A percentile compares a stretch with the other conserved stretches of the same genome.
phyloP scores from a whole-genome alignment of 2,797 vertebrate species.

The Hoplostethus atlanticus region DNA sequence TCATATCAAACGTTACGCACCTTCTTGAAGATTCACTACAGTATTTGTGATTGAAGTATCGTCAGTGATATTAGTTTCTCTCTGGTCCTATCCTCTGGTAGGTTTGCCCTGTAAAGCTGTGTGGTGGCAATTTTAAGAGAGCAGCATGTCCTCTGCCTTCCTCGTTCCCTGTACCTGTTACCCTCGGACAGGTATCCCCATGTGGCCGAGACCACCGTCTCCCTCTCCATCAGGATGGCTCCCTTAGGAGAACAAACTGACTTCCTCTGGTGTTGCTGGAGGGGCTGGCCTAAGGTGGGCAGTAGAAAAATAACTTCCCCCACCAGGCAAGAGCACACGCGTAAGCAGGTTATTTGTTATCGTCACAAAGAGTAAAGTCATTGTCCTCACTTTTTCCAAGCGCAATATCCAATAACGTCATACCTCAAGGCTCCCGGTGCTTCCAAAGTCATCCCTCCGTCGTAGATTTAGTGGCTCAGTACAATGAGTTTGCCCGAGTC shows the following conservation, averaged over 20 bases:
- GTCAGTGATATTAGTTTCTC: not conserved
- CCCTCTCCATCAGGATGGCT: not conserved
- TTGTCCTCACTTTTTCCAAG: slow-evolving; percentile 37
- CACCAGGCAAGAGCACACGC: not conserved
- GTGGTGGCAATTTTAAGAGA: not conserved
- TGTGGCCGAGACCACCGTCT: not conserved
- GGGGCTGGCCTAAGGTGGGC: not conserved
- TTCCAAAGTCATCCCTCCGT: not conserved
- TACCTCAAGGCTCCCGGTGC: slow-evolving; percentile 3
- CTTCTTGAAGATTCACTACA: too few species aligned
- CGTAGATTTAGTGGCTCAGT: not conserved
- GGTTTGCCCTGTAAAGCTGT: not conserved
- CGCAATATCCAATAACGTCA: slow-evolving; percentile 25
- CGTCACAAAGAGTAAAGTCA: slow-evolving; percentile 35
- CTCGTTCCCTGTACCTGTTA: not conserved
- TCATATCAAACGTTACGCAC: not conserved
- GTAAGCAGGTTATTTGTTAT: not conserved
- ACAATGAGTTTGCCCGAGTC: slow-evolving; percentile 3
- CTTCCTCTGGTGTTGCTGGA: not conserved
- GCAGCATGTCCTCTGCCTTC: not conserved
- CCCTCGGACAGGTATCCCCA: not conserved
- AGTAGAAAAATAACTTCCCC: slow-evolving; percentile 3
- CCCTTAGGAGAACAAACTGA: not conserved
- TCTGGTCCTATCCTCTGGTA: not conserved
- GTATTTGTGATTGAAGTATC: too few species aligned